Evolutionary conservation across 2,113 vertebrate genomes (phyloP), one percentile per base, ranked within the genome.

Genomic region (Carassius gibelio): DNA sequence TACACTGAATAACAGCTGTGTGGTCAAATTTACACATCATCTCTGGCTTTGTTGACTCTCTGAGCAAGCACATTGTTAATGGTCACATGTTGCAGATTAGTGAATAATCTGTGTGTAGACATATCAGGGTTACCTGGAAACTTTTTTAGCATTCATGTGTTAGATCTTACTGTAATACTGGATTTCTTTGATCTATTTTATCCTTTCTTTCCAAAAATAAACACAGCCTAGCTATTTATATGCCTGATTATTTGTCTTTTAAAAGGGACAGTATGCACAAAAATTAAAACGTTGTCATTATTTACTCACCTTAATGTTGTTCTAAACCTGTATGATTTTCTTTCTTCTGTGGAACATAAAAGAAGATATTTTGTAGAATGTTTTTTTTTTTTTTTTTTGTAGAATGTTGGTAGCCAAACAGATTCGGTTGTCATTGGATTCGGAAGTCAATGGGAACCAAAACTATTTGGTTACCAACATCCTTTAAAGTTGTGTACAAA

Each of bases 31-130:
- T 71, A 82, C 80, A 36, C 45, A 81, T 66, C 14, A 15, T 48
- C n/a, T 45, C n/a, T 1, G 57, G 9, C 57, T 66, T 55, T 82
- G 30, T 36, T 82, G 80, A 68, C 9, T 52, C 30, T 82, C 64
- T 55, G 80, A 36, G 21, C 80, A 82, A 82, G n/a, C 61, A 81
- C n/a, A 34, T 81, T 48, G 78, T 62, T 79, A 9, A 79, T 6
- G 38, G 61, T n/a, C 79, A 66, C 79, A 79, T 79, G 77, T 79
- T 62, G 57, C 36, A 62, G 77, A 66, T 81, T 68, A 14, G 38
- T 81, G 13, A 5, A 34, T 69, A n/a, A 30, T 36, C 17, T 36
- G 48, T 10, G 42, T 38, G 14, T 55, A 52, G 79, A 81, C 79
- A 50, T 48, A 55, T 55, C 80, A 57, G 64, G 23, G 80, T 82